phyloP scores from a whole-genome alignment of 1,140 invertebrate species.

The Drosophila setifemur region DNA sequence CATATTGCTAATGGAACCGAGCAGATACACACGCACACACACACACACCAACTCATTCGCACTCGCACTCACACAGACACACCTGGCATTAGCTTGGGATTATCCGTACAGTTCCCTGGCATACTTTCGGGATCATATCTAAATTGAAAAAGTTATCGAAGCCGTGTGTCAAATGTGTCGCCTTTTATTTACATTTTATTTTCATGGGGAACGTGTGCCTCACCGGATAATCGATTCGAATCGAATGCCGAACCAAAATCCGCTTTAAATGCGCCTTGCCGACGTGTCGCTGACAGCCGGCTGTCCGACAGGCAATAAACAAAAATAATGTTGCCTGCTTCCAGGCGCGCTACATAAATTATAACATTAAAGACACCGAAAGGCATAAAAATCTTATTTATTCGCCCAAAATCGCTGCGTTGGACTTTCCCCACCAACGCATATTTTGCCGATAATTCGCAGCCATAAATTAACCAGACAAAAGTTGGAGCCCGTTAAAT shows the following conservation, averaged over 20 bases:
- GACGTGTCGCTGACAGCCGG: slow-evolving; percentile 49
- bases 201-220: slow-evolving; percentile 40
- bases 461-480: slow-evolving; percentile 61
- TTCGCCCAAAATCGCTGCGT: slow-evolving; percentile 64
- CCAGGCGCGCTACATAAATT: slow-evolving; percentile 63
- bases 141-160: slow-evolving; percentile 49
- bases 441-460: slow-evolving; percentile 52
- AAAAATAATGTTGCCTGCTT: slow-evolving; percentile 56
- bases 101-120: slow-evolving; percentile 16
- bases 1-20: slow-evolving; percentile 44
- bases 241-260: slow-evolving; percentile 18
- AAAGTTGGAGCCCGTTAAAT: slow-evolving; percentile 30
- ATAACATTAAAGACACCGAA: slow-evolving; percentile 64
- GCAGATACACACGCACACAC: no score
- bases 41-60: no score
- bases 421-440: slow-evolving; percentile 34
- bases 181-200: slow-evolving; percentile 50
- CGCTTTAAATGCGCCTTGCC: neutral
- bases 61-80: neutral
- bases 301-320: slow-evolving; percentile 60
- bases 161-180: slow-evolving; percentile 44
- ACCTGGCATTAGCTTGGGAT: slow-evolving; percentile 28
- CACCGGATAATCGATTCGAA: slow-evolving; percentile 37
- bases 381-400: slow-evolving; percentile 62
- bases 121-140: slow-evolving; percentile 48